Evolutionary conservation across 1,140 invertebrate species (phyloP), one percentile per base, ranked within the genome.

Genomic region (Ooceraea biroi): DNA sequence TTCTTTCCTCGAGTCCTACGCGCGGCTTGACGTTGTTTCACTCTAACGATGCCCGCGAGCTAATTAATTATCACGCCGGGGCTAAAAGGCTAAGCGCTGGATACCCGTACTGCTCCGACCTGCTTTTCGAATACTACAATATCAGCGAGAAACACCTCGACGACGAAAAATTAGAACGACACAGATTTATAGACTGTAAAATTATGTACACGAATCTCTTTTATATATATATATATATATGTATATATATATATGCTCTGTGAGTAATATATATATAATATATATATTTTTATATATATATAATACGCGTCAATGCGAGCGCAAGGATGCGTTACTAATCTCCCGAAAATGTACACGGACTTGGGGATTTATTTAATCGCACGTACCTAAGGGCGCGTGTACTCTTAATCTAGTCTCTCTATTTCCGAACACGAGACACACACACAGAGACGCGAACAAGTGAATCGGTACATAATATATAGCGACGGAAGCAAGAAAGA

Each of bases 41-140:
- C 57, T 57, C 73, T 87, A 85, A 90, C 74, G 86, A 84, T 85
- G 87, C 85, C 87, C 86, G 84, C 85, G 71, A 89, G 88, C 86
- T 90, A 91, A 90, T 91, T 91, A 91, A 90, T 92, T 89, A 90
- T 86, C 87, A 84, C 88, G 80, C 85, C 83, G 65, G 85, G 85
- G 88, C 88, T 91, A 92, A 90, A 92, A 92, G 91, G 90, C 92
- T 94, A 93, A 93, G 86, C 89, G 82, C 84, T 92, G 88, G 88
- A 91, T 93, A 94, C 93, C 93, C 93, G 93, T 94, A 94, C 91
- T 93, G 91, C 89, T 94, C 93, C 93, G 92, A 94, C 92, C 92
- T 93, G 92, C 87, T 88, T 89, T 85, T 86, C 88, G 90, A 91
- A 88, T 88, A 86, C 58, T 89, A 87, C 85, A 74, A 83, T 71